These are phyloP conservation scores for Cremastobaeus sp. DNA, from an alignment of 2,888 invertebrate genomes.

Conservation along the genomic window DNA sequence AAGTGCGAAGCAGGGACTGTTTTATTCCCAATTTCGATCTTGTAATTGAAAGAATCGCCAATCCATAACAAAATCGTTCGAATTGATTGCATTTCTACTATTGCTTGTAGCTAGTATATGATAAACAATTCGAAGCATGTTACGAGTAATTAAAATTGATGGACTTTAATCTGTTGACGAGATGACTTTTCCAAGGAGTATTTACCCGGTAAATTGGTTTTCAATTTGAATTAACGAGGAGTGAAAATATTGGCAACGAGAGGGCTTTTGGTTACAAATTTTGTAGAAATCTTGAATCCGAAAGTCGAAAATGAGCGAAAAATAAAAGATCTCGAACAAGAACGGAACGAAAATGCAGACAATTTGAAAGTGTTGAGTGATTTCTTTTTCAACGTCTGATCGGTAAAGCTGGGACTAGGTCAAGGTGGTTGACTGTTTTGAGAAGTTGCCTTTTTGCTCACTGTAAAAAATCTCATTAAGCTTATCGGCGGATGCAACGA, in stretches of 20 bases:
- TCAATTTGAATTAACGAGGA: conserved; percentile 8
- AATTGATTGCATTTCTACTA: no score
- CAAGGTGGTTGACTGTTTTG: conserved; percentile 69
- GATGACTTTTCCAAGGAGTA: not conserved
- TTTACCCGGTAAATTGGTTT: no score
- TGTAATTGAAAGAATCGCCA: not conserved
- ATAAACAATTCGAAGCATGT: not conserved
- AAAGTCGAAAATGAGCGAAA: no score
- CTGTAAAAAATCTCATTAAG: conserved; percentile 56
- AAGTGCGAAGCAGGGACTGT: conserved; percentile 3
- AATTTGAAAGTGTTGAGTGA: conserved; percentile 30
- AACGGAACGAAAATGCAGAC: conserved; percentile 21
- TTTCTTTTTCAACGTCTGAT: conserved; percentile 25
- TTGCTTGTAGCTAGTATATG: no score
- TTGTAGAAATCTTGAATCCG: no score
- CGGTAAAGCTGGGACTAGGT: conserved; percentile 65
- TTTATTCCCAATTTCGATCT: not conserved
- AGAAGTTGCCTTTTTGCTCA: conserved; percentile 56
- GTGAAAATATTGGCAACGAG: no score
- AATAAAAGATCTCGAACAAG: no score
- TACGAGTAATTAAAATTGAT: conserved; percentile 10
- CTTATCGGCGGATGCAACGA: conserved; percentile 13
- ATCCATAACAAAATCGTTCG: no score
- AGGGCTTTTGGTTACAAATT: no score
- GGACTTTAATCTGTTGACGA: not conserved